Evolutionary conservation across 30 jellyfish, hydroid and myxozoan species (phyloP).

Genomic region (Cassiopea andromeda): DNA sequence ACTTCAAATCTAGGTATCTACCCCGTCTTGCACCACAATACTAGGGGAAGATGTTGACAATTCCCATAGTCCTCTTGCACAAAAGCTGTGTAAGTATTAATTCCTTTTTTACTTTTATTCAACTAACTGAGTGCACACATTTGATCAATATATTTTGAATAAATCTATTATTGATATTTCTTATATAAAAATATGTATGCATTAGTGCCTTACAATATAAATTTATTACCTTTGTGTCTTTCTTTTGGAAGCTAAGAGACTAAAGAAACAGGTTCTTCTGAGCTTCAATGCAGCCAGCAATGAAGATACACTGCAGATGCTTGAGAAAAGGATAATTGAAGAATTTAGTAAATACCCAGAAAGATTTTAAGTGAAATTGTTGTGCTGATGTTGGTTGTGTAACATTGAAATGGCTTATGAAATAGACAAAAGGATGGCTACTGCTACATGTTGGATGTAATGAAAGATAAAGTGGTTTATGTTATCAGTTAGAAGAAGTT

Average conservation of each 20-base stretch:
- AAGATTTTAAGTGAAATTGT: slow-evolving; percentile 4
- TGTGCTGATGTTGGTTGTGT: background rate
- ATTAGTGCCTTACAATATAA: background rate
- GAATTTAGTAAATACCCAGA: slow-evolving; percentile 49
- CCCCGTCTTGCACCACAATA: slow-evolving; percentile 47
- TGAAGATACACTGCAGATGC: slow-evolving; percentile 15
- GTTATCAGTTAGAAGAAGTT: no score
- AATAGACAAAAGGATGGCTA: background rate
- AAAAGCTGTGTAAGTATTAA: slow-evolving; percentile 42
- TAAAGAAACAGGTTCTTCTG: slow-evolving; percentile 46
- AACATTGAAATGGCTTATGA: background rate
- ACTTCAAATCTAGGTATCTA: background rate
- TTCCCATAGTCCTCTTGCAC: slow-evolving; percentile 43
- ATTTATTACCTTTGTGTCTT: background rate
- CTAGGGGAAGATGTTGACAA: slow-evolving; percentile 55
- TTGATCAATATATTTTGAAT: background rate
- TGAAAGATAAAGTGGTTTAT: no score
- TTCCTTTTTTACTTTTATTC: no score
- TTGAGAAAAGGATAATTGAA: slow-evolving; percentile 37
- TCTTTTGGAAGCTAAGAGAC: slow-evolving; percentile 41
- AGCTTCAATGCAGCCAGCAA: slow-evolving; percentile 45
- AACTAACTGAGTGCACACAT: background rate
- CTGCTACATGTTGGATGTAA: no score
- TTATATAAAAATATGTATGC: background rate
- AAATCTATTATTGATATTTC: background rate